Base-by-base conservation (phyloP, 2,888 invertebrate species). In the Melieria picta region DNA sequence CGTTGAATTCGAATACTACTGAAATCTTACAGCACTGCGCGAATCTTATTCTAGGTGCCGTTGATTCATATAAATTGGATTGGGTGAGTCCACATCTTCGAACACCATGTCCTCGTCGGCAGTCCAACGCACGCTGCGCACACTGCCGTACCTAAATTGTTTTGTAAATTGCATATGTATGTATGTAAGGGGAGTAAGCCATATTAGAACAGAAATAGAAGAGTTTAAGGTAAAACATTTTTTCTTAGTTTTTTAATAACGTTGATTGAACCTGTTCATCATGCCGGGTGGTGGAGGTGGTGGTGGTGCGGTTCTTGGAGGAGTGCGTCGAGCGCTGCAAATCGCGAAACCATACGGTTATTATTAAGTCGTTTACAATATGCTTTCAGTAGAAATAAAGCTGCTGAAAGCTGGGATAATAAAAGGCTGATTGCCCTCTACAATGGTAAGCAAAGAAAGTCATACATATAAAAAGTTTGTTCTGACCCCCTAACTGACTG, bases 191-290 rank as follows among this genome's bases (percentile, higher is more conserved):
- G 10, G 46, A 46, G n/a, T 56, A 57, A 16, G 47, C 42, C 10
- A 45, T 62, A 52, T 58, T 47, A 63, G 48, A 30, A 30, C 30
- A 30, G 30, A 52, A 72, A 64, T 43, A 4, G 61, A 63, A 72
- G 71, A 72, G 48, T 68, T 65, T 67, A 66, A 65, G 56, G 11
- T 45, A 46, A 69, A 70, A 30, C 61, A 70, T 73, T 68, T 45
- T 11, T 63, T n/a, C 46, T 70, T 46, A 13, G 64, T 30, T 66
- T 64, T 75, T 79, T 80, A 84, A 82, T 82, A 84, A 81, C 83
- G 84, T 83, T 81, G 80, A 78, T 80, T 82, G 80, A 84, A 85
- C 85, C 85, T 85, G 83, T 83, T 85, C 82, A 77, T 77, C 73
- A 79, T 76, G 79, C 81, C 79, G 77, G 82, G 79, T n/a, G 84